Conservation (phyloP, 2,888 invertebrate genomes). For the Cryptus viduatorius region DNA sequence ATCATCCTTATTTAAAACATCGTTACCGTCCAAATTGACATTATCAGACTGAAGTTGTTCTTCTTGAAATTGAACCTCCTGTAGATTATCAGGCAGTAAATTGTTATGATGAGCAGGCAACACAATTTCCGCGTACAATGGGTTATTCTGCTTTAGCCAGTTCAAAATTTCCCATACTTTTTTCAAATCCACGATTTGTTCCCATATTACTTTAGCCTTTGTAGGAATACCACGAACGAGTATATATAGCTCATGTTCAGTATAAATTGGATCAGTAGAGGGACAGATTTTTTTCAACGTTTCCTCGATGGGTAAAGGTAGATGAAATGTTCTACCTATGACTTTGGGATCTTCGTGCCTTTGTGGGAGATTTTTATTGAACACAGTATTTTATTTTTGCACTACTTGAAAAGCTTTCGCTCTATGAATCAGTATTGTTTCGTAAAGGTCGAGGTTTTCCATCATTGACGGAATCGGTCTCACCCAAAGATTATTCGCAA, state of each 20-base stretch:
- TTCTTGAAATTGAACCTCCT: conserved; percentile 18
- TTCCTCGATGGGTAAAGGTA: conserved; percentile 79
- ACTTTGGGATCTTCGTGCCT: conserved; percentile 72
- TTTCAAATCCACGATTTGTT: conserved; percentile 76
- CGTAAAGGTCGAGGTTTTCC: conserved; percentile 68
- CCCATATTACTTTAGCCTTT: conserved; percentile 75
- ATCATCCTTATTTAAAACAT: not conserved
- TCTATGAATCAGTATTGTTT: conserved; percentile 76
- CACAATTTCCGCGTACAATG: conserved; percentile 72
- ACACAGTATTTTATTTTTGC: conserved; percentile 75
- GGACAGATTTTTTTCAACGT: conserved; percentile 78
- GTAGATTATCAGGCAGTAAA: conserved; percentile 26
- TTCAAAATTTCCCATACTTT: conserved; percentile 75
- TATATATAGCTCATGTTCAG: conserved; percentile 77
- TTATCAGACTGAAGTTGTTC: not conserved
- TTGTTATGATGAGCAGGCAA: conserved; percentile 66
- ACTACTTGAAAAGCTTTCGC: conserved; percentile 81
- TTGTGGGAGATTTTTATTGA: conserved; percentile 75
- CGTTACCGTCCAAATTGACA: not conserved
- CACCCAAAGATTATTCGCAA: conserved; percentile 73
- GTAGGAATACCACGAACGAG: conserved; percentile 77
- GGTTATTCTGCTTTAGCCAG: conserved; percentile 77
- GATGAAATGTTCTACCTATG: conserved; percentile 71
- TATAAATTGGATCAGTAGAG: conserved; percentile 74
- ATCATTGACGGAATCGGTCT: conserved; percentile 67